phyloP scores from a whole-genome alignment of 2,797 vertebrate genomes.

The Sebastes minor region DNA sequence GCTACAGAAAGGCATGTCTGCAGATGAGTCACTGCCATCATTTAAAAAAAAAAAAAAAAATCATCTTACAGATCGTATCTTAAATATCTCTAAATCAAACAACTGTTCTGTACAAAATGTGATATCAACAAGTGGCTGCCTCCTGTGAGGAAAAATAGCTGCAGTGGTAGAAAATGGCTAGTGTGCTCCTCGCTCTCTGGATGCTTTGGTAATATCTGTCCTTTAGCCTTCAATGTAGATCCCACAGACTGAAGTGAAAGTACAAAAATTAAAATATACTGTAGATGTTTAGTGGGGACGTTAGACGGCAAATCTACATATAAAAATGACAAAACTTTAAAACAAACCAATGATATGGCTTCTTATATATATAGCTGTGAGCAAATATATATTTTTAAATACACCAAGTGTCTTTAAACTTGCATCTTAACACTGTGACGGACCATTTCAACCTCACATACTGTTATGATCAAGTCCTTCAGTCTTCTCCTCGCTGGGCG shows the following conservation, averaged over 20 bases:
- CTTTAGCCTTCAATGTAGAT: background rate
- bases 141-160: conserved; percentile 40
- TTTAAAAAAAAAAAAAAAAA: background rate
- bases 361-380: conserved; percentile 8
- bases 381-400: conserved; percentile 40
- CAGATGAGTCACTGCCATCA: conserved; percentile 25
- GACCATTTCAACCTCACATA: background rate
- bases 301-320: conserved; percentile 11
- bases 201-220: conserved; percentile 43
- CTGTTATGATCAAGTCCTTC: no score
- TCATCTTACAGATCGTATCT: background rate
- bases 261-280: conserved; percentile 23
- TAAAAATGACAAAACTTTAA: conserved; percentile 15
- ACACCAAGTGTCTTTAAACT: background rate
- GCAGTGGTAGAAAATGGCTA: conserved; percentile 52
- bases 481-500: background rate
- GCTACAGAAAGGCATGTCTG: conserved; percentile 52
- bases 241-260: background rate
- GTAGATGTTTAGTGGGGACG: background rate
- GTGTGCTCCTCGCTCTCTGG: background rate
- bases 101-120: conserved; percentile 56
- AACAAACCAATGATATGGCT: conserved; percentile 58
- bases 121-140: conserved; percentile 8
- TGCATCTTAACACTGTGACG: background rate
- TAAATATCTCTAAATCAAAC: conserved; percentile 31